Evolutionary conservation across 2,888 invertebrate genomes (phyloP).

Genomic region (Phortica okadai): DNA sequence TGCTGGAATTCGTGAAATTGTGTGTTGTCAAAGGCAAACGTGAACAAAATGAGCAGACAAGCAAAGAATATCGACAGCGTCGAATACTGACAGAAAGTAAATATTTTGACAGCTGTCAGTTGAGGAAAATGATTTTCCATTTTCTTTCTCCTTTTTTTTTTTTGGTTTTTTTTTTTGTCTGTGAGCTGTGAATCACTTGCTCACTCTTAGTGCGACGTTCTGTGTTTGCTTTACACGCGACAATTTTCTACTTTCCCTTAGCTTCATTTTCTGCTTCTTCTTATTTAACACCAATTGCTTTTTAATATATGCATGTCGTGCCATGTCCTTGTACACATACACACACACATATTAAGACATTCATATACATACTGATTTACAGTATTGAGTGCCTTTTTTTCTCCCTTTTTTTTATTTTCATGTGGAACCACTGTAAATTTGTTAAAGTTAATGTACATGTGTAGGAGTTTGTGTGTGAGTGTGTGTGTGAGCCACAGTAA

Average conservation of each 20-base stretch:
- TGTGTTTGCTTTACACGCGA: slow-evolving; percentile 46
- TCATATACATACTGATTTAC: not conserved
- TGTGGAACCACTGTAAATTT: not conserved
- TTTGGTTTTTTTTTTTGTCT: slow-evolving; percentile 13
- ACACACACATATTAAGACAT: not conserved
- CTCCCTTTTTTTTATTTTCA: not conserved
- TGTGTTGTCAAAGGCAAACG: not conserved
- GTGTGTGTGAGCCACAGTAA: slow-evolving; percentile 23
- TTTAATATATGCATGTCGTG: slow-evolving; percentile 50
- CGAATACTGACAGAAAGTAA: slow-evolving; percentile 64
- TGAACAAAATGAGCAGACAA: slow-evolving; percentile 23
- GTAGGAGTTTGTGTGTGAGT: not conserved
- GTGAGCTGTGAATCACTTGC: not conserved
- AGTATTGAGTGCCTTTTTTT: not conserved
- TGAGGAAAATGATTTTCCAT: slow-evolving; percentile 65
- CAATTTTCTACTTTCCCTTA: not conserved
- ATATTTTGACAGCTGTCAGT: slow-evolving; percentile 81
- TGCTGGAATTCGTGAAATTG: slow-evolving; percentile 36
- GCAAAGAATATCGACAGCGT: slow-evolving; percentile 35
- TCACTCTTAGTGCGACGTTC: slow-evolving; percentile 34
- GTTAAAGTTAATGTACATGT: slow-evolving; percentile 4
- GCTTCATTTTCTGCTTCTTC: slow-evolving; percentile 52
- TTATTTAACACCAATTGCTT: slow-evolving; percentile 66
- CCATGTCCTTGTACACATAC: slow-evolving; percentile 45
- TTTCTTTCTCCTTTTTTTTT: slow-evolving; percentile 48